Evolutionary conservation across 2,888 invertebrate species (phyloP), one percentile per base, ranked within the genome.

Genomic region (Nebria salina): DNA sequence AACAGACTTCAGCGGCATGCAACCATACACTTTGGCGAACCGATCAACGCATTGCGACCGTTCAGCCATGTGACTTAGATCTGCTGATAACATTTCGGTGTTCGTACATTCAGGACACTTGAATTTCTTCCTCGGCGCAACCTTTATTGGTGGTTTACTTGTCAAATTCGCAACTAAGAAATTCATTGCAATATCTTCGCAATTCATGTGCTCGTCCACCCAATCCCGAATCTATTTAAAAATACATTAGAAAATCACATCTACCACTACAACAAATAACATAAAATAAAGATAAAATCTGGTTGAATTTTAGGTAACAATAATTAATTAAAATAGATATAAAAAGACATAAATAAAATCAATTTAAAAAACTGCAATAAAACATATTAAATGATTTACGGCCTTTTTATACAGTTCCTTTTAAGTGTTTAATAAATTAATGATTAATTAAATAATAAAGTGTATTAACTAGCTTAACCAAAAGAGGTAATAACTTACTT

Each of bases 151-250:
- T 1, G 98, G 95, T 90, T 98, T 98, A 85, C 96, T 95, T 0
- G 98, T 98, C 20, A 96, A 90, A 88, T 98, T 98, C 1, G 98
- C 95, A 43, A 98, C 96, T 4, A 98, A 92, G 89, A 98, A 98
- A 89, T 98, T 98, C 97, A 98, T 98, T 0, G 98, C 98, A 85
- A 98, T 97, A 87, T 98, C 98, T 89, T 98, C 98, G 87, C 98
- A 98, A 89, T 98, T 98, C 95, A 98, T 98, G 87, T 96, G 95
- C 15, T 95, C 94, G 88, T 98, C 98, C 0, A 98, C 98, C 96
- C 96, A 98, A 78, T 93, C 91, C 82, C 95, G 76, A 66, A 81
- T 81, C 80, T 80, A 41, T 13, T 25, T 5, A 54, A 13, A 54
- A 54, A 54, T 54, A 8, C 8, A 13, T 11, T 8, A 7, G n/a